These are phyloP conservation scores for Anticlea derivata DNA, from an alignment of 2,888 invertebrate genomes.

Conservation along the genomic window DNA sequence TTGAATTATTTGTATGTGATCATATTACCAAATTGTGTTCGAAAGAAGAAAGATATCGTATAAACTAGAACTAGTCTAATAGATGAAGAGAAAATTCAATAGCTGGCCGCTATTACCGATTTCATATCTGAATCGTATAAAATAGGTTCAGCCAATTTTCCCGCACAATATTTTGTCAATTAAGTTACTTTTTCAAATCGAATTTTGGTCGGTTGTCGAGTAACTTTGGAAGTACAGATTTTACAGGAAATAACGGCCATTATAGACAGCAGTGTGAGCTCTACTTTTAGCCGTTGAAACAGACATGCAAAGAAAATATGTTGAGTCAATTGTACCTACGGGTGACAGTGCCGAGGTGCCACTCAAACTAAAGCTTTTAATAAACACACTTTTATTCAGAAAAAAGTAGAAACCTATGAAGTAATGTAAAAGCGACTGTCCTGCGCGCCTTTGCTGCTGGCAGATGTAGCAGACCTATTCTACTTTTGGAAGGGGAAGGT, in stretches of 20 bases:
- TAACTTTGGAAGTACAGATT: conserved; percentile 39
- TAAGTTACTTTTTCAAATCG: conserved; percentile 43
- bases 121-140: conserved; percentile 40
- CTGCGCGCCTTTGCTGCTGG: conserved; percentile 28
- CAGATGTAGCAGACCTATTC: conserved; percentile 20
- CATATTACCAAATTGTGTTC: neutral
- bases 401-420: conserved; percentile 32
- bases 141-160: conserved; percentile 59
- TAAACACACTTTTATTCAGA: conserved; percentile 33
- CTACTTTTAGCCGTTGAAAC: conserved; percentile 73
- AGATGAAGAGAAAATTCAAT: conserved; percentile 52
- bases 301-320: conserved; percentile 69
- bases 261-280: conserved; percentile 55
- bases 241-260: conserved; percentile 79
- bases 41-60: conserved; percentile 38
- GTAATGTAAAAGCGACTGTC: conserved; percentile 42
- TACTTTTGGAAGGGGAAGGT: conserved; percentile 26
- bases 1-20: no score
- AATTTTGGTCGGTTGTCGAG: conserved; percentile 78
- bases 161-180: conserved; percentile 51
- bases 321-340: conserved; percentile 37
- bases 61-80: conserved; percentile 53
- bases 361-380: conserved; percentile 55
- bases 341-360: conserved; percentile 65
- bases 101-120: conserved; percentile 78